Percentiles rank a stretch among this genome's conserved stretches.
Conservation (phyloP, 2,888 invertebrate species). For the Arenicola marina region DNA sequence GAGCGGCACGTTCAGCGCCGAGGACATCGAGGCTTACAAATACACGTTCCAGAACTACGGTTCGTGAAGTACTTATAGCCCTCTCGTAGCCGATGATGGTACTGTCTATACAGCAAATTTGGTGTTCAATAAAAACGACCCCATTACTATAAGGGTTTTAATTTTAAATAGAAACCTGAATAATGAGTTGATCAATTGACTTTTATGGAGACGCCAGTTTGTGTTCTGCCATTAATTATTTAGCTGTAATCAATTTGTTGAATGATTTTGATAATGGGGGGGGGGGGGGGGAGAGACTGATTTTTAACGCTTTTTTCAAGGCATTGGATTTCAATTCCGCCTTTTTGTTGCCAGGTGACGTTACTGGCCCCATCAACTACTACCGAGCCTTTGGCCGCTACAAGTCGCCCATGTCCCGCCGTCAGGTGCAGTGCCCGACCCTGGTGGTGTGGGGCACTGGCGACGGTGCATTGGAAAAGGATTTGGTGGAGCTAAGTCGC, state of each 20-base stretch:
- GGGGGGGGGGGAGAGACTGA: too few relatives aligned
- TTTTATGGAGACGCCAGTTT: too few relatives aligned
- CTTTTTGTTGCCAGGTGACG: conserved; percentile 66
- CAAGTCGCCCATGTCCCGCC: not conserved
- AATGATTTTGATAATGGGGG: too few relatives aligned
- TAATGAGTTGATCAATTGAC: too few relatives aligned
- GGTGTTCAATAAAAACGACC: too few relatives aligned
- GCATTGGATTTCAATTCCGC: too few relatives aligned
- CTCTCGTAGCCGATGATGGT: not conserved
- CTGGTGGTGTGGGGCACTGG: conserved; percentile 66
- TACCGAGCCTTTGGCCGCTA: conserved; percentile 62
- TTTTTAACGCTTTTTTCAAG: too few relatives aligned
- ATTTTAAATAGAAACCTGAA: too few relatives aligned
- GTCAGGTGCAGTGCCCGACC: conserved; percentile 37
- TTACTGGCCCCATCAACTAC: conserved; percentile 78
- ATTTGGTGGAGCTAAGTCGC: conserved; percentile 69
- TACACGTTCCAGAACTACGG: conserved; percentile 73
- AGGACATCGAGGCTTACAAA: conserved; percentile 76
- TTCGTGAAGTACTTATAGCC: conserved; percentile 37
- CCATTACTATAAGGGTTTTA: too few relatives aligned
- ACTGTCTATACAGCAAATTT: too few relatives aligned
- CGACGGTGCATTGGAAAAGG: conserved; percentile 68
- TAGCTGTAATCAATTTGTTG: too few relatives aligned
- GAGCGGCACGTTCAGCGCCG: conserved; percentile 56
- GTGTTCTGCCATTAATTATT: too few relatives aligned